Conservation (phyloP, 2,113 vertebrate species). For the Engraulis encrasicolus region DNA sequence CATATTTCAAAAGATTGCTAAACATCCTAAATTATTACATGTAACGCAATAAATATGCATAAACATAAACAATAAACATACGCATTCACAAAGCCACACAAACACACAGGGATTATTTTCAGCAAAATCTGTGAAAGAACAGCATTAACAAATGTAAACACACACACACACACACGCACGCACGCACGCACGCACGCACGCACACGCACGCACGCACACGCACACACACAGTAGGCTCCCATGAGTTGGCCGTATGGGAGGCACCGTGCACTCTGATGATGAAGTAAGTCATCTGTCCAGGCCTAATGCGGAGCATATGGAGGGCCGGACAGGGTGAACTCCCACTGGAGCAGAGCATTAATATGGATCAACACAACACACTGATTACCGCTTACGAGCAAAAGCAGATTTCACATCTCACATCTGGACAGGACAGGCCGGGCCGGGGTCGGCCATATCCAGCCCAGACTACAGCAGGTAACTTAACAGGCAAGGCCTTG, state of each 20-base stretch:
- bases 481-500: background rate
- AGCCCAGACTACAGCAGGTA: too few species aligned
- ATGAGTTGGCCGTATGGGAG: too few species aligned
- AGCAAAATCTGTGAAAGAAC: too few species aligned
- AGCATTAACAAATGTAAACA: too few species aligned
- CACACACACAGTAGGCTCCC: background rate
- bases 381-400: background rate
- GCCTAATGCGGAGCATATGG: constrained; percentile 2
- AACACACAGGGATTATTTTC: too few species aligned
- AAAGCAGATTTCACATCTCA: background rate
- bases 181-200: too few species aligned
- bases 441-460: too few species aligned
- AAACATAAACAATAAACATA: too few species aligned
- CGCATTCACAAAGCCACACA: too few species aligned
- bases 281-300: background rate
- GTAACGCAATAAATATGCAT: too few species aligned
- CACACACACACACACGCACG: background rate
- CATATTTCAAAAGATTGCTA: too few species aligned
- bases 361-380: constrained; percentile 15
- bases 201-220: background rate
- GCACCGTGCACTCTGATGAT: background rate
- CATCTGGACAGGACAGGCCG: background rate
- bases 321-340: background rate
- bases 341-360: background rate
- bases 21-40: too few species aligned